Conservation (phyloP, 1,140 invertebrate genomes). For the Neuroterus valhalla region DNA sequence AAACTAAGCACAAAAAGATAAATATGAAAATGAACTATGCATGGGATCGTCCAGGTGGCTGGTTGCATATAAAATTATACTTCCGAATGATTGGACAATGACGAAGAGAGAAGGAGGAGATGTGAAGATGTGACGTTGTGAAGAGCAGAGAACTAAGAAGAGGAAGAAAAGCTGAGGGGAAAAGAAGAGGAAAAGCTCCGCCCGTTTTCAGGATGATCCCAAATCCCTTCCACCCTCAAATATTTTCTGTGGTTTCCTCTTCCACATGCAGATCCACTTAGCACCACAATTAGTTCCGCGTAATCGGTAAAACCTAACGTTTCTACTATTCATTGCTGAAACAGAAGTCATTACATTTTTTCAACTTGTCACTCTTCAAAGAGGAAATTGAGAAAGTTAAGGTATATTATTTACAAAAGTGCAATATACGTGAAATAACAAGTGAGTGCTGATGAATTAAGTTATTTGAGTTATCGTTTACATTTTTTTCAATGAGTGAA, state of each 20-base stretch:
- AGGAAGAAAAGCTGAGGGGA: neutral
- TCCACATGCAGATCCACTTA: conserved; percentile 53
- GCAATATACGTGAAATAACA: neutral
- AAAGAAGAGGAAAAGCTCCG: conserved; percentile 5
- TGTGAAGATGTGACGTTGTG: neutral
- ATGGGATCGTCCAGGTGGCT: too few species aligned
- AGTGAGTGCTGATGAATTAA: too few species aligned
- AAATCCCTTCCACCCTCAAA: conserved; percentile 30
- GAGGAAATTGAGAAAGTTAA: neutral
- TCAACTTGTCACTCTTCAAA: conserved; percentile 1
- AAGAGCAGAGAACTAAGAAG: neutral
- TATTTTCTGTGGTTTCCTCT: conserved; percentile 39
- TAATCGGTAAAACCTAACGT: conserved; percentile 44
- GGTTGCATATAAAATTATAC: too few species aligned
- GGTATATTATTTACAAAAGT: neutral
- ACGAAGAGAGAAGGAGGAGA: conserved; percentile 31
- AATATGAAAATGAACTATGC: too few species aligned
- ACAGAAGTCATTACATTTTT: conserved; percentile 13
- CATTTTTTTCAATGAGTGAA: too few species aligned
- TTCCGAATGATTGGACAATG: conserved; percentile 39
- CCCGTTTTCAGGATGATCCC: conserved; percentile 38
- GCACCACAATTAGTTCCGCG: conserved; percentile 66
- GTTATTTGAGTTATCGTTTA: too few species aligned
- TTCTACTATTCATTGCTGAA: conserved; percentile 36
- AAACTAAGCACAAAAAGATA: too few species aligned